Base-by-base conservation (phyloP, 1,140 invertebrate species). In the Stegodyphus mimosarum region DNA sequence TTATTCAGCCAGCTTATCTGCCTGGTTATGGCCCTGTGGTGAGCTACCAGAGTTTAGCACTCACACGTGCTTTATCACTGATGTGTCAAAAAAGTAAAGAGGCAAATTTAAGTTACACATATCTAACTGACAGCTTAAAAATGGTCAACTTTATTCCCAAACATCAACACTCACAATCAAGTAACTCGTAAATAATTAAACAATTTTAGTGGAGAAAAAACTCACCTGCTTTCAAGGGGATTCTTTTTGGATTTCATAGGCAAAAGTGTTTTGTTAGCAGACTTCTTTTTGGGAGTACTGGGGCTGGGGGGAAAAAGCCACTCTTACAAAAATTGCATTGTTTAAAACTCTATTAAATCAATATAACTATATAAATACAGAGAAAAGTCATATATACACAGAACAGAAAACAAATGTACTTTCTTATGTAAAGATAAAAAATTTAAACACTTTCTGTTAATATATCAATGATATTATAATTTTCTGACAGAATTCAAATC, bases 221-320 rank as follows among this genome's bases (percentile, higher is more conserved):
- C 49, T 77, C 15, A 79, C 76, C 60, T 79, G 76, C 64, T 79
- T 13, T 79, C 76, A 53, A 10, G 17, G 7, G 76, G 50, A 79
- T 55, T 84, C 73, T 84, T 84, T 17, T 84, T 84, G 17, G 81
- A 84, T 74, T 84, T 84, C 81, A 84, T 84, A 69, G 55, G 71
- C 9, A 60, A 52, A 64, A 17, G 13, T 63, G 55, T 51, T 52
- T 7, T 75, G 18, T 48, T 79, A 53, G 52, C 48, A 10, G n/a
- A 55, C 48, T 49, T 76, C 73, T 84, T 75, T 9, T 67, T 52
- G 6, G 66, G 71, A 48, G 64, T 55, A 69, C 55, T 84, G 11
- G 81, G 81, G 63, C 81, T 84, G 18, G 73, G 52, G 15, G 51
- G 50, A 66, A 64, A 52, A 53, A 33, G 48, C 3, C 10, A 75